Base-by-base conservation (phyloP, 2,113 vertebrate genomes). In the Macquaria australasica region DNA sequence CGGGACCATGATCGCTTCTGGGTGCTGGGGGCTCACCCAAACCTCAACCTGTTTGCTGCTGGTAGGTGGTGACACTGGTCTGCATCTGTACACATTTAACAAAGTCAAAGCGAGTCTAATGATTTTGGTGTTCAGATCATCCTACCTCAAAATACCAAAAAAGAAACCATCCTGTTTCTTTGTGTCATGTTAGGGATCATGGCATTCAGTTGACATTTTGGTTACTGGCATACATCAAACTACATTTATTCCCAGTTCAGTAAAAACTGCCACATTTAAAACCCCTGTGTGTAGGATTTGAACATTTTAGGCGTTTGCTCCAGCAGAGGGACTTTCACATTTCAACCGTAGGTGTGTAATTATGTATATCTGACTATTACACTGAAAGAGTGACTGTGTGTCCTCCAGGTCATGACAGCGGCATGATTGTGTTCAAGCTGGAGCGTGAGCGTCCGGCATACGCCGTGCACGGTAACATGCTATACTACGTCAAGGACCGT, bases 381-480 rank as follows among this genome's bases (percentile, higher is more conserved):
- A 16, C 28, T 82, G 1, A 72, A 7, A 0, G 21, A n/a, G 0
- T 39, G 1, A 64, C 9, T 66, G 21, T 70, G 10, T 69, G 2
- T 82, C 58, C 21, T 70, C 4, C 23, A 99, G 98, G 98, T 34
- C 98, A 99, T 0, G 98, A 99, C 9, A 98, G 98, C 0, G 98
- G 98, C 3, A 99, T 99, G 98, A 96, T 99, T 6, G 98, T 99
- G 15, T 99, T 99, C 93, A 99, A 99, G 83, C 93, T 99, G 95
- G 98, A 99, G 89, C 93, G 98, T 0, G 98, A 99, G 92, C 95
- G 98, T 0, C 98, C 98, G 0, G 98, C 98, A 0, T 99, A 98
- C 0, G 98, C 98, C 0, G 98, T 99, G 23, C 97, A 99, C 0
- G 97, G 97, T 0, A 98, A 98, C 81, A 93, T 96, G 92, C 93